Evolutionary conservation across 2,797 vertebrate species (phyloP).

Genomic region (Erpetoichthys calabaricus): DNA sequence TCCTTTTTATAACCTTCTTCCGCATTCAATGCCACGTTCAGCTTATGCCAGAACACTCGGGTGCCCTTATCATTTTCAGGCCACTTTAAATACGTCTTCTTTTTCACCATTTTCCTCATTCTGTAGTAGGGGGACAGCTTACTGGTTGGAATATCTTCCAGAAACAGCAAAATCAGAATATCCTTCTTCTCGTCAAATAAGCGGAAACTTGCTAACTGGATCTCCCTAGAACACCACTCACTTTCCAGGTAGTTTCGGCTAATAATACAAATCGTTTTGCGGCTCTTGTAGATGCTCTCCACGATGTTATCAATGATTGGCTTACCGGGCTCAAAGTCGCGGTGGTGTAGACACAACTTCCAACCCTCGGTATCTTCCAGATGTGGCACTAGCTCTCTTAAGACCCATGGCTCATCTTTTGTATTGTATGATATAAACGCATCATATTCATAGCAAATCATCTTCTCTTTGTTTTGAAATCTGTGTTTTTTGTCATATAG

Average conservation of each 20-base stretch:
- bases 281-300: conserved; percentile 8
- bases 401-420: conserved; percentile 8
- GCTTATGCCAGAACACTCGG: conserved; percentile 9
- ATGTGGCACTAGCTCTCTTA: conserved; percentile 7
- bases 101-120: conserved; percentile 9
- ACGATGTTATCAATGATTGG: conserved; percentile 11
- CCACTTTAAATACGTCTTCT: conserved; percentile 10
- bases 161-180: conserved; percentile 10
- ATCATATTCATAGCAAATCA: conserved; percentile 9
- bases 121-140: conserved; percentile 6
- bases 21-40: conserved; percentile 3
- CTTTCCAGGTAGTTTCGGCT: conserved; percentile 33
- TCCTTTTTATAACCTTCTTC: too few relatives aligned
- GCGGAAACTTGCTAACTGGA: conserved; percentile 40
- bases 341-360: conserved; percentile 11
- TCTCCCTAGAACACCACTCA: conserved; percentile 55
- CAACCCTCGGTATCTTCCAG: conserved; percentile 5
- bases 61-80: conserved; percentile 4
- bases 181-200: conserved; percentile 11
- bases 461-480: too few relatives aligned
- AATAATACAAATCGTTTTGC: conserved; percentile 10
- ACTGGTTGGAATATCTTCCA: conserved; percentile 5
- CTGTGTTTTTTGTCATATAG: conserved; percentile 25
- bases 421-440: conserved; percentile 12
- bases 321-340: conserved; percentile 13